These are phyloP conservation scores for Rhimphoctona megacephalus DNA, from an alignment of 2,888 invertebrate genomes.

Conservation along the genomic window DNA sequence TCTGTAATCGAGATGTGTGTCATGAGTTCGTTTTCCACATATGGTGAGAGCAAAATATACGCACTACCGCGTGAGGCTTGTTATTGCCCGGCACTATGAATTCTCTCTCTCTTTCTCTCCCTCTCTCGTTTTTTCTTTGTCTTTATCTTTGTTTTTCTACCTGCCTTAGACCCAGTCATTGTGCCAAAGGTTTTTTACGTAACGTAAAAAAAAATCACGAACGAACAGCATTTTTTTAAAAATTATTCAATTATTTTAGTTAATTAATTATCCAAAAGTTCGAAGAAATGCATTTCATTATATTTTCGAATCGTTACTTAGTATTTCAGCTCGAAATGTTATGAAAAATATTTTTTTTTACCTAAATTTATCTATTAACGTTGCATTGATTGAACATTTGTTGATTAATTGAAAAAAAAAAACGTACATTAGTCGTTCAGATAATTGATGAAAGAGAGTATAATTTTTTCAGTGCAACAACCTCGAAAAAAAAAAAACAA, in stretches of 20 bases:
- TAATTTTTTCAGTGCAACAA: not conserved
- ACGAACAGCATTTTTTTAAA: not conserved
- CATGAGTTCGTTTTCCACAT: constrained; percentile 81
- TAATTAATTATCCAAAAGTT: not conserved
- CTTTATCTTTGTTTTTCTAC: not conserved
- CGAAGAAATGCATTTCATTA: not conserved
- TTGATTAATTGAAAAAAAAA: not conserved
- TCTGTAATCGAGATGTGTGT: constrained; percentile 80
- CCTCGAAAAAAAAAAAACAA: not conserved
- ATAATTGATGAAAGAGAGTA: not conserved
- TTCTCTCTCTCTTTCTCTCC: constrained; percentile 8
- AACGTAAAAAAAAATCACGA: constrained; percentile 16
- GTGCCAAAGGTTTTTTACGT: constrained; percentile 33
- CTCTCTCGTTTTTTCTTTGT: constrained; percentile 5
- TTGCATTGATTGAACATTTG: not conserved
- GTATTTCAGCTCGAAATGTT: not conserved
- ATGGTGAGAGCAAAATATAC: constrained; percentile 71
- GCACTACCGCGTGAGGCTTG: constrained; percentile 39
- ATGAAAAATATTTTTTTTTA: not conserved
- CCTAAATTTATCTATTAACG: not conserved
- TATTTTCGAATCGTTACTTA: not conserved
- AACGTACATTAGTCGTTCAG: not conserved
- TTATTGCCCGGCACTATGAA: constrained; percentile 37
- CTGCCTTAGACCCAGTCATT: constrained; percentile 34
- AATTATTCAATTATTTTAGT: not conserved